These are phyloP conservation scores for Escarpia spicata DNA, from an alignment of 2,888 invertebrate species.

Conservation along the genomic window DNA sequence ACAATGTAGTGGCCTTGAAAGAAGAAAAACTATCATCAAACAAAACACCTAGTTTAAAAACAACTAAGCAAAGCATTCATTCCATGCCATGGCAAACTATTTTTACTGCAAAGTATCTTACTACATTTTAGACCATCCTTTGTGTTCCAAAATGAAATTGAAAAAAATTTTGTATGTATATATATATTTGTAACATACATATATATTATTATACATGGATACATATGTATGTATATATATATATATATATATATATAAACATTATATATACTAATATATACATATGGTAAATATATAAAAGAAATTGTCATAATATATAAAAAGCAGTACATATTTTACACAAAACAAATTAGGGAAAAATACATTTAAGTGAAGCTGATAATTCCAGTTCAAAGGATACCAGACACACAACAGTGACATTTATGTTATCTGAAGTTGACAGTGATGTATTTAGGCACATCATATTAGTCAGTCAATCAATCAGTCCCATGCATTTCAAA, in stretches of 20 bases:
- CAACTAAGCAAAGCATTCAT: neutral
- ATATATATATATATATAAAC: neutral
- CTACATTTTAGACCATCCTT: neutral
- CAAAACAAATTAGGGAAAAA: too few species aligned
- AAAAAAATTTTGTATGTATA: neutral
- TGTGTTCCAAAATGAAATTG: neutral
- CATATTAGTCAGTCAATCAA: neutral
- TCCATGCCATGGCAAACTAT: neutral
- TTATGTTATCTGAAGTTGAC: neutral
- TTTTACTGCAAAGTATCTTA: neutral
- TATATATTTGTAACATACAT: neutral
- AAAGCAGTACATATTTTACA: neutral
- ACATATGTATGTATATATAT: neutral
- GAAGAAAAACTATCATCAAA: neutral
- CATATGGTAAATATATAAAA: neutral
- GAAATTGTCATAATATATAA: neutral
- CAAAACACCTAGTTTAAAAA: conserved; percentile 1
- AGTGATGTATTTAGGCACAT: neutral
- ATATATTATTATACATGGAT: neutral
- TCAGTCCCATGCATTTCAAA: neutral
- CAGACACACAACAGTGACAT: neutral
- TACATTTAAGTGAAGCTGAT: neutral
- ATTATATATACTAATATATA: neutral
- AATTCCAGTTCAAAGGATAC: conserved; percentile 10
- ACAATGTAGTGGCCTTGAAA: neutral